These are phyloP conservation scores for Eulemur mongoz DNA, from an alignment of 2,797 vertebrate genomes.

Conservation along the genomic window DNA sequence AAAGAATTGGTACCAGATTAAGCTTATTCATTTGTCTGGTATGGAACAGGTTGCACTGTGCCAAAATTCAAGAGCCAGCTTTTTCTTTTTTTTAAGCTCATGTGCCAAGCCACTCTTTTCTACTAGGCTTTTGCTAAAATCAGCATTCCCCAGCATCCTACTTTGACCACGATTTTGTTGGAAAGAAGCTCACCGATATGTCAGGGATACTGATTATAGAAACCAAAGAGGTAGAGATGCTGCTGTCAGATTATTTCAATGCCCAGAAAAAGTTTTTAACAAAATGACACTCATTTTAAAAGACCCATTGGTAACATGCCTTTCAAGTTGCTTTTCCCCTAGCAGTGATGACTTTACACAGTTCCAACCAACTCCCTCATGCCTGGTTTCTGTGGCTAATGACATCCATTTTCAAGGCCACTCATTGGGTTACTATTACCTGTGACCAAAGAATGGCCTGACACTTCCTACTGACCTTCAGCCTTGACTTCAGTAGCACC, in stretches of 20 bases:
- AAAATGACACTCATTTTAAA: slow-evolving; percentile 24
- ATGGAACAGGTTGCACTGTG: slow-evolving; percentile 50
- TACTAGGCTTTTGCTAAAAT: slow-evolving; percentile 64
- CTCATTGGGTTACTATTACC: not conserved
- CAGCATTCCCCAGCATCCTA: slow-evolving; percentile 60
- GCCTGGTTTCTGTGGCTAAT: not conserved
- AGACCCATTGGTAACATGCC: not conserved
- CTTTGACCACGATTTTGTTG: slow-evolving; percentile 51
- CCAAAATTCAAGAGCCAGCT: slow-evolving; percentile 62
- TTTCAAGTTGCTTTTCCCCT: not conserved
- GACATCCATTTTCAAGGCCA: not conserved
- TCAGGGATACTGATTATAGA: slow-evolving; percentile 11
- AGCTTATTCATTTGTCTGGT: slow-evolving; percentile 59
- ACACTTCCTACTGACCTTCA: not conserved
- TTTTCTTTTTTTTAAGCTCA: slow-evolving; percentile 15
- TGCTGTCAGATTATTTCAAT: slow-evolving; percentile 7
- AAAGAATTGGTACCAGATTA: slow-evolving; percentile 37
- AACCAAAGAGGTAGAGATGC: not conserved
- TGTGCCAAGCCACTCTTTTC: slow-evolving; percentile 54
- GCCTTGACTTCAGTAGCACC: not conserved
- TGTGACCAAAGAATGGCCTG: not conserved
- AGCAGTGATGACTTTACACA: not conserved
- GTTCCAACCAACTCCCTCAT: not conserved
- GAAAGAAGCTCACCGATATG: slow-evolving; percentile 47
- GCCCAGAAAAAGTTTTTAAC: slow-evolving; percentile 30